Conservation (phyloP, 64 coral and sea anemone genomes). For the Acropora tenuis region DNA sequence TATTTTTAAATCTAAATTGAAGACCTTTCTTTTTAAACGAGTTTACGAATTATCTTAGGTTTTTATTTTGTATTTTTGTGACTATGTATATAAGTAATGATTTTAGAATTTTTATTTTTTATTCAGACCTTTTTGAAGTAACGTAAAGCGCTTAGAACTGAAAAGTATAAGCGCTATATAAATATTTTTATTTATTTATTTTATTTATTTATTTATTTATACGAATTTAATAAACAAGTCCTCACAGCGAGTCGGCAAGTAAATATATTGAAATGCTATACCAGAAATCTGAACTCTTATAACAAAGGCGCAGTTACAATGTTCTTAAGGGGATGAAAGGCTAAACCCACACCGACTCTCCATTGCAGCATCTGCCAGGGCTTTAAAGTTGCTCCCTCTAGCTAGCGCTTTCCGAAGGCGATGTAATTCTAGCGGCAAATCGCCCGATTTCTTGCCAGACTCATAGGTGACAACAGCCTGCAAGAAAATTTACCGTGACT, state of each 20-base stretch:
- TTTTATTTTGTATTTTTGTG: too few species aligned
- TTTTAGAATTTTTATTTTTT: too few species aligned
- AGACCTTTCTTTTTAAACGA: too few species aligned
- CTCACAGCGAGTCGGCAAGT: not conserved
- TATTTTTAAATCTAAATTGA: too few species aligned
- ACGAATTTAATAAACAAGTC: not conserved
- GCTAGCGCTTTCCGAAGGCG: slow-evolving; percentile 43
- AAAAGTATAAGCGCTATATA: too few species aligned
- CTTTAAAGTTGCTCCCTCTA: slow-evolving; percentile 35
- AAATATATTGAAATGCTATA: not conserved
- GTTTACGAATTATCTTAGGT: too few species aligned
- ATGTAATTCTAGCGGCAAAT: slow-evolving; percentile 40
- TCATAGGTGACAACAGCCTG: slow-evolving; percentile 39
- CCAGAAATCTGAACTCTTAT: not conserved
- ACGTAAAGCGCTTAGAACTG: too few species aligned
- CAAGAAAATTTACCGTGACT: slow-evolving; percentile 1
- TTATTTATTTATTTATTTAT: too few species aligned
- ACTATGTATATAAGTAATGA: too few species aligned
- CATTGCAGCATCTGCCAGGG: slow-evolving; percentile 35
- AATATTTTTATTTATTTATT: too few species aligned
- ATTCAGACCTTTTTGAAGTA: too few species aligned
- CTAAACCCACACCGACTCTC: not conserved
- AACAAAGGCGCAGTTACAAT: not conserved
- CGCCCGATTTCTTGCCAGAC: slow-evolving; percentile 10
- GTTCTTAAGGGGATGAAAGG: not conserved